Percentiles rank a stretch among this genome's conserved stretches.
These are phyloP conservation scores for Parnassius smintheus DNA, from an alignment of 2,888 invertebrate species.

Conservation along the genomic window DNA sequence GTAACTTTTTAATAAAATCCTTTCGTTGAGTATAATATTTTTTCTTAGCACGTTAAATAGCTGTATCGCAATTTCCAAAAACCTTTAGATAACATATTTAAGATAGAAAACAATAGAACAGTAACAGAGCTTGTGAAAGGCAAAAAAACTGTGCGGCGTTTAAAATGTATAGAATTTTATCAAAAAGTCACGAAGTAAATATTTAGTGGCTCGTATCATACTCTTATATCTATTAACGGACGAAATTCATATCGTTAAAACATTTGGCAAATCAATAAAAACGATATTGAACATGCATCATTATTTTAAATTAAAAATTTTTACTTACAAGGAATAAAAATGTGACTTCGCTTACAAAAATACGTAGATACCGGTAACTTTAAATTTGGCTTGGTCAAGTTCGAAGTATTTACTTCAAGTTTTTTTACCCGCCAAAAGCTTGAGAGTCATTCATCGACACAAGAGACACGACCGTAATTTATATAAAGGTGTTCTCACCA, in stretches of 20 bases:
- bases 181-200: conserved; percentile 33
- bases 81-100: not conserved
- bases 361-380: conserved; percentile 26
- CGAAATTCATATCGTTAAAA: conserved; percentile 26
- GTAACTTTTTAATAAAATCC: conserved; percentile 33
- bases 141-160: conserved; percentile 34
- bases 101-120: conserved; percentile 17
- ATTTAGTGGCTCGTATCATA: conserved; percentile 37
- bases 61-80: not conserved
- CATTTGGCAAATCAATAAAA: conserved; percentile 21
- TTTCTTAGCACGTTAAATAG: conserved; percentile 1
- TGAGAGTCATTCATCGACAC: conserved; percentile 21
- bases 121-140: conserved; percentile 31
- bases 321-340: conserved; percentile 18
- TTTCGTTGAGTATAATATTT: not conserved
- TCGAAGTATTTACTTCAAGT: not conserved
- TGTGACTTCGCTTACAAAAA: conserved; percentile 23
- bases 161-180: conserved; percentile 28
- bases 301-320: not conserved
- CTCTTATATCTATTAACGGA: conserved; percentile 30
- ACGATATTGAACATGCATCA: conserved; percentile 14
- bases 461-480: conserved; percentile 9
- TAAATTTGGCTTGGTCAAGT: conserved; percentile 28
- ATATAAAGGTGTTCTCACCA: conserved; percentile 19
- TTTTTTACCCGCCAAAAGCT: conserved; percentile 16